These are phyloP conservation scores for Corythucha ciliata DNA, from an alignment of 2,888 invertebrate genomes.

Conservation along the genomic window DNA sequence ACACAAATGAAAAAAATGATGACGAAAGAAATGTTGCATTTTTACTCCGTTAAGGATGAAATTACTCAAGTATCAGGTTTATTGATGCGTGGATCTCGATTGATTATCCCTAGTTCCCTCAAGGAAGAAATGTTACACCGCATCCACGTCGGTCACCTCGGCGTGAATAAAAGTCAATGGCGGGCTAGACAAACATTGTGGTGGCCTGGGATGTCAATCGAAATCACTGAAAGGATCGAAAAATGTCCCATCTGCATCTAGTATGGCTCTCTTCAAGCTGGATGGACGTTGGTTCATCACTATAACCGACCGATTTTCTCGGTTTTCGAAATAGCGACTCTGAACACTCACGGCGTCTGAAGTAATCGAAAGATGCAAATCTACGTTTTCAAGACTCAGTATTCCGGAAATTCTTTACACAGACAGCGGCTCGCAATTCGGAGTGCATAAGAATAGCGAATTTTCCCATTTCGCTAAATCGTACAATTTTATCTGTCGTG, in stretches of 20 bases:
- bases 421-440: slow-evolving; percentile 12
- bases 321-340: slow-evolving; percentile 2
- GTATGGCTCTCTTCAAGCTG: slow-evolving; percentile 5
- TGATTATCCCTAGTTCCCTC: neutral
- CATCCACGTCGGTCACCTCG: neutral
- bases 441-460: too few species aligned
- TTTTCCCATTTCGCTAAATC: too few species aligned
- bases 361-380: neutral
- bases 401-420: slow-evolving; percentile 1
- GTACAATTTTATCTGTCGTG: too few species aligned
- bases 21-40: neutral
- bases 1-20: neutral
- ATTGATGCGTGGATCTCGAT: neutral
- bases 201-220: neutral
- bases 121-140: neutral
- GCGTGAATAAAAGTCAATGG: neutral
- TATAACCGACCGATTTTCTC: neutral
- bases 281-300: neutral
- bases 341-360: neutral
- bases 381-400: slow-evolving; percentile 2
- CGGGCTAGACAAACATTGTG: neutral
- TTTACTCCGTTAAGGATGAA: neutral
- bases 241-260: slow-evolving; percentile 3
- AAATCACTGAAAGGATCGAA: neutral
- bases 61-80: neutral